These are phyloP conservation scores for Neodon shergylaensis DNA, from an alignment of 2,113 vertebrate species.

Conservation along the genomic window DNA sequence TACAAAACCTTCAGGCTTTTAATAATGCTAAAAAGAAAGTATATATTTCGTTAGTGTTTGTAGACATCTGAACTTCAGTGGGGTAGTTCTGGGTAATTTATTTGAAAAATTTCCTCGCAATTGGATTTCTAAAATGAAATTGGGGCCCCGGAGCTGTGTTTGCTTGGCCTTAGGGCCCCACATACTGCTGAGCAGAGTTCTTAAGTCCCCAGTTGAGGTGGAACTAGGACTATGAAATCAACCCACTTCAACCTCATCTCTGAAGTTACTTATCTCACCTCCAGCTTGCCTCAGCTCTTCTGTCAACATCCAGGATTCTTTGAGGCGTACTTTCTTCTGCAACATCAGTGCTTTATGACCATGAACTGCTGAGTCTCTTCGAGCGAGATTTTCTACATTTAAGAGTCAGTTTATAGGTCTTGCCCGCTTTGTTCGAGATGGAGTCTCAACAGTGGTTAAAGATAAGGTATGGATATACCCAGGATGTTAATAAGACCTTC, in stretches of 20 bases:
- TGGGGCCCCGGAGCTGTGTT: neutral
- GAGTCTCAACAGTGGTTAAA: conserved; percentile 42
- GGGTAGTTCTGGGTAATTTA: neutral
- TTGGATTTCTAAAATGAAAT: neutral
- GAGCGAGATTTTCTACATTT: neutral
- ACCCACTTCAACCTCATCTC: neutral
- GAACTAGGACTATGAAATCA: neutral
- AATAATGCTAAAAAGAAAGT: neutral
- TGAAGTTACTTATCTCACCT: neutral
- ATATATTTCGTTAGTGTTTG: neutral
- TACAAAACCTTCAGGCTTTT: neutral
- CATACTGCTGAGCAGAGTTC: neutral
- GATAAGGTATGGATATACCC: neutral
- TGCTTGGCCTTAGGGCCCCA: neutral
- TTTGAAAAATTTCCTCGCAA: conserved; percentile 13
- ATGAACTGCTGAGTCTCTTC: neutral
- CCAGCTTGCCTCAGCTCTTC: neutral
- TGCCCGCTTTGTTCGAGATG: neutral
- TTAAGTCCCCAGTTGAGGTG: neutral
- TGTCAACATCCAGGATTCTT: neutral
- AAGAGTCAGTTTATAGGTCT: neutral
- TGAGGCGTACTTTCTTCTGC: neutral
- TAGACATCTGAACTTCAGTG: neutral
- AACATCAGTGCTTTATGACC: neutral
- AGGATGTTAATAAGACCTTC: neutral